Evolutionary conservation across 2,113 vertebrate genomes (phyloP).

Genomic region (Ochotona princeps): DNA sequence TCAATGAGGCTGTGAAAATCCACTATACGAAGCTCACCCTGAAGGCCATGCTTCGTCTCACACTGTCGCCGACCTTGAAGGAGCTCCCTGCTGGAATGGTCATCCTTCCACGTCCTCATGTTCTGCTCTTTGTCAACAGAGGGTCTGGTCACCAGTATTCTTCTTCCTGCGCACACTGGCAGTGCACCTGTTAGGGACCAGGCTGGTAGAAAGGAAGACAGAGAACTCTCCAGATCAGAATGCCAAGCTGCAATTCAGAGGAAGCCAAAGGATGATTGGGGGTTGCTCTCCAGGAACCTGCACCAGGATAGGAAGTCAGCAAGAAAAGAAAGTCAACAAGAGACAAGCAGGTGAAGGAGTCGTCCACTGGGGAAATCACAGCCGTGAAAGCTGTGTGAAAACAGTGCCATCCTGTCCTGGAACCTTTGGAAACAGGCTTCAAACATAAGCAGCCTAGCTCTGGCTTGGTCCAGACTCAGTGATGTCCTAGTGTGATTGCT

Average conservation of each 20-base stretch:
- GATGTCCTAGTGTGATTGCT: background rate
- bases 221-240: background rate
- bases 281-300: no score
- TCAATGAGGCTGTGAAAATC: no score
- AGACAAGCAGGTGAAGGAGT: no score
- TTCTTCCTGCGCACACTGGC: background rate
- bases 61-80: no score
- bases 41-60: background rate
- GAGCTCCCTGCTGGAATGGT: background rate
- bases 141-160: background rate
- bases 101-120: background rate
- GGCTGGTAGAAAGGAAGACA: background rate
- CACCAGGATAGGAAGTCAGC: no score
- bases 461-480: background rate
- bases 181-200: accelerated
- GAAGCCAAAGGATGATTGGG: background rate
- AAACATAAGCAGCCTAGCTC: background rate
- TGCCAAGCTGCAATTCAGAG: background rate
- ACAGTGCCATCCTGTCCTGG: no score
- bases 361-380: no score
- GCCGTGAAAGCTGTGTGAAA: no score
- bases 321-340: no score
- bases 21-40: background rate
- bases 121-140: no score
- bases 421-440: background rate